phyloP scores from a whole-genome alignment of 2,888 invertebrate genomes.

The Unio pictorum region DNA sequence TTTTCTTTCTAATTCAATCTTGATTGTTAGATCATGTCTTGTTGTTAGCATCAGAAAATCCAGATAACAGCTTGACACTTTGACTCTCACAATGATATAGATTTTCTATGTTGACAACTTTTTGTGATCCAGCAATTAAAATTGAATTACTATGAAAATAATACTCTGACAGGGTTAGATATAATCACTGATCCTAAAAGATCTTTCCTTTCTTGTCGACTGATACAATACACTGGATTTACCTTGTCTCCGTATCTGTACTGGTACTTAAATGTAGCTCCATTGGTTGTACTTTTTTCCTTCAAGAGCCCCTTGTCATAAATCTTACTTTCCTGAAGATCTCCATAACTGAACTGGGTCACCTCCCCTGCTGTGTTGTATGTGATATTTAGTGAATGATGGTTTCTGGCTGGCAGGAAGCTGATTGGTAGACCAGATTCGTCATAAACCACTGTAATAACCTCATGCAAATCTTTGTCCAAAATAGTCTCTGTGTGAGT shows the following conservation, averaged over 20 bases:
- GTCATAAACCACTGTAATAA: slow-evolving; percentile 90
- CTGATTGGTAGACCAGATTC: slow-evolving; percentile 87
- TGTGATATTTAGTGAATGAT: slow-evolving; percentile 81
- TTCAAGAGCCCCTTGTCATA: slow-evolving; percentile 92
- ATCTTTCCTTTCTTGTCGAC: not conserved
- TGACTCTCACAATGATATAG: no score
- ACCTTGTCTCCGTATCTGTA: slow-evolving; percentile 87
- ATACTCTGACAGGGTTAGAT: no score
- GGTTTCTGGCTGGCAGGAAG: slow-evolving; percentile 57
- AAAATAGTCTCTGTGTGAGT: slow-evolving; percentile 92
- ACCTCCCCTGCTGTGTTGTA: slow-evolving; percentile 90
- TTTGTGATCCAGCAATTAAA: no score
- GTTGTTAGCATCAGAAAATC: no score
- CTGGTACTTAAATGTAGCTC: slow-evolving; percentile 91
- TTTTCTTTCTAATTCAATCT: no score
- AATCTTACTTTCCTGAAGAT: slow-evolving; percentile 87
- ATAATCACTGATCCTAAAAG: no score
- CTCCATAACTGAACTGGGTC: slow-evolving; percentile 94
- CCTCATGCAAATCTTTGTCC: slow-evolving; percentile 85
- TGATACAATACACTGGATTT: not conserved
- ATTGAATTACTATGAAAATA: no score
- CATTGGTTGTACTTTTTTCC: slow-evolving; percentile 89
- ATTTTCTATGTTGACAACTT: no score
- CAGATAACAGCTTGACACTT: no score
- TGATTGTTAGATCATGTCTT: no score